Percentiles rank a stretch among this genome's conserved stretches.
Evolutionary conservation across 2,888 invertebrate species (phyloP).

Genomic region (Cephus pulcher): DNA sequence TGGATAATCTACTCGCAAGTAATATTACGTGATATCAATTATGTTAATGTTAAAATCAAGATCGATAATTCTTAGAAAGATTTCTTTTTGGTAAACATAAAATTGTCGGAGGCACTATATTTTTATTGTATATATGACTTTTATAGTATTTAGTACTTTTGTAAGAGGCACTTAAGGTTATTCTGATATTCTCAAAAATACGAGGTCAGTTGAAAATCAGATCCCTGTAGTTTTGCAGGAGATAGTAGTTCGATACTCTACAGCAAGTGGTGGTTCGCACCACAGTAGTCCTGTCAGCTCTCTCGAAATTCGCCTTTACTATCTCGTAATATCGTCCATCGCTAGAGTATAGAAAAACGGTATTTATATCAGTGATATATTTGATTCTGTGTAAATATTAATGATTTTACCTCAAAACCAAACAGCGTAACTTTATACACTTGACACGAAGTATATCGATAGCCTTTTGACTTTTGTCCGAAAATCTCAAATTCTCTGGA

Average conservation of each 20-base stretch:
- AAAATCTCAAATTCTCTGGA: conserved; percentile 97
- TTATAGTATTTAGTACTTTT: neutral
- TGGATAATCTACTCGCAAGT: neutral
- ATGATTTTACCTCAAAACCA: conserved; percentile 84
- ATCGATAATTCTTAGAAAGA: neutral
- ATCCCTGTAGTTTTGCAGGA: conserved; percentile 93
- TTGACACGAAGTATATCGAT: conserved; percentile 97
- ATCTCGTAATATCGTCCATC: conserved; percentile 99
- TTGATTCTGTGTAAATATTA: neutral
- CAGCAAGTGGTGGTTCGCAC: conserved; percentile 98
- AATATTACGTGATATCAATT: neutral
- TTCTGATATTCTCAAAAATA: neutral
- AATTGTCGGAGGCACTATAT: neutral
- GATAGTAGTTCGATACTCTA: conserved; percentile 92
- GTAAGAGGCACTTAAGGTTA: neutral
- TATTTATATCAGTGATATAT: neutral
- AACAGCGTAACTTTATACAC: conserved; percentile 90
- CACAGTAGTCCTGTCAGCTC: conserved; percentile 96
- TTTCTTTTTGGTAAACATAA: neutral
- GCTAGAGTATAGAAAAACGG: conserved; percentile 69
- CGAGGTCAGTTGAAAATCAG: conserved; percentile 87
- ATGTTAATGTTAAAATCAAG: neutral
- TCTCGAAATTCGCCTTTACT: conserved; percentile 98
- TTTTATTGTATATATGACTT: neutral
- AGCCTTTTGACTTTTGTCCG: conserved; percentile 99